Base-by-base conservation (phyloP, 2,888 invertebrate species). In the Pheosia tremula region DNA sequence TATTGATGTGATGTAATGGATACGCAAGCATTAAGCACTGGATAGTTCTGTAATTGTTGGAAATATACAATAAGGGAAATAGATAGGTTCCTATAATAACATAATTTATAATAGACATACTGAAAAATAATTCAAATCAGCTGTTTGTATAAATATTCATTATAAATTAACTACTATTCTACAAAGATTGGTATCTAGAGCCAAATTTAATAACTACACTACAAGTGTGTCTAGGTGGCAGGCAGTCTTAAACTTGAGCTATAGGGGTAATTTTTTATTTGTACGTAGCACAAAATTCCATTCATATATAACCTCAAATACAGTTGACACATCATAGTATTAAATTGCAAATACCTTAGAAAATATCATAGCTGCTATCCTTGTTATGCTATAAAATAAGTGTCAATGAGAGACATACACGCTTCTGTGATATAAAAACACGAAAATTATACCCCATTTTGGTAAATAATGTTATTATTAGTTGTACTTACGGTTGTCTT, bases 351-450 rank as follows among this genome's bases (percentile, higher is more conserved):
- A 79, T 90, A 91, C 90, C 90, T 91, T 80, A 62, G 80, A 63
- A 55, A 79, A 75, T 72, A 77, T 79, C 90, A 90, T 90, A 70
- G 85, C 84, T 82, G 84, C 81, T 71, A 74, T 90, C 90, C 91
- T 82, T 69, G 71, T 85, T 68, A 83, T 82, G 86, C 86, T 86
- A 86, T 78, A 77, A 83, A 85, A 82, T 64, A 72, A 66, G 66
- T 62, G 43, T 58, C 7, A 64, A 64, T 63, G 37, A 56, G 41
- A 13, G 9, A 41, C 6, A 3, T 56, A 64, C 56, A 65, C 52
- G 54, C 11, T 36, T 13, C 13, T 53, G 37, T 37, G 11, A 53
- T 24, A 11, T 4, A 37, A 11, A 37, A 36, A 11, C 5, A 37
- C 37, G 37, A 53, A 53, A 38, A 24, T 24, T 50, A 7, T 24